Percentiles rank a stretch among this genome's conserved stretches.
Conservation (phyloP, 2,888 invertebrate species). For the Drosophila anceps region DNA sequence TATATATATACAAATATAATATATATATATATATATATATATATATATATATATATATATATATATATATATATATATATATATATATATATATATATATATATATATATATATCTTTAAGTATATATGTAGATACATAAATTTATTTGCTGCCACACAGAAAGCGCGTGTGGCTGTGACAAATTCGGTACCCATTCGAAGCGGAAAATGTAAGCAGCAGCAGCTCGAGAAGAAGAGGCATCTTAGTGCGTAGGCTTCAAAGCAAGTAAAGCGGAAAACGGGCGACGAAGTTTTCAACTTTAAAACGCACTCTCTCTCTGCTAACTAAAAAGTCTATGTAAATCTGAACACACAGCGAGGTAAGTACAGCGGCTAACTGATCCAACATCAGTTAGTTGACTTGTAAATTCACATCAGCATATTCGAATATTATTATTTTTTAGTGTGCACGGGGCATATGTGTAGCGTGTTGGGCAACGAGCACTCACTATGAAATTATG, state of each 20-base stretch:
- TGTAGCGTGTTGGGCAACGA: conserved; percentile 36
- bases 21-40: background rate
- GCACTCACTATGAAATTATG: conserved; percentile 56
- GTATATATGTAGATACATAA: background rate
- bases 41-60: conserved; percentile 12
- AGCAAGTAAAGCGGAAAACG: conserved; percentile 24
- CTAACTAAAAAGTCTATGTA: conserved; percentile 24
- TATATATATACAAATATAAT: background rate
- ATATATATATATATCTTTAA: conserved; percentile 13
- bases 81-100: background rate
- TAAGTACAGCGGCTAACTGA: conserved; percentile 32
- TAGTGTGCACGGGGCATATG: conserved; percentile 37
- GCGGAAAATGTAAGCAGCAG: conserved; percentile 52
- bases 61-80: background rate
- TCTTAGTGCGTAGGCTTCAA: conserved; percentile 38
- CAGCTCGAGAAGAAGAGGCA: conserved; percentile 26
- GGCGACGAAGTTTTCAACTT: conserved; percentile 38
- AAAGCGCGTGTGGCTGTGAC: conserved; percentile 51
- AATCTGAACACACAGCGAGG: conserved; percentile 29
- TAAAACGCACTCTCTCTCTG: conserved; percentile 37
- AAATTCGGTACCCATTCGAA: conserved; percentile 31
- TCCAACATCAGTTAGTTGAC: conserved; percentile 27
- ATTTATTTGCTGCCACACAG: conserved; percentile 30
- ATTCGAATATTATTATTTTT: conserved; percentile 24
- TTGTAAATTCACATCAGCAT: conserved; percentile 45